Evolutionary conservation across 2,113 vertebrate species (phyloP), one percentile per base, ranked within the genome.

Genomic region (Engystomops pustulosus): DNA sequence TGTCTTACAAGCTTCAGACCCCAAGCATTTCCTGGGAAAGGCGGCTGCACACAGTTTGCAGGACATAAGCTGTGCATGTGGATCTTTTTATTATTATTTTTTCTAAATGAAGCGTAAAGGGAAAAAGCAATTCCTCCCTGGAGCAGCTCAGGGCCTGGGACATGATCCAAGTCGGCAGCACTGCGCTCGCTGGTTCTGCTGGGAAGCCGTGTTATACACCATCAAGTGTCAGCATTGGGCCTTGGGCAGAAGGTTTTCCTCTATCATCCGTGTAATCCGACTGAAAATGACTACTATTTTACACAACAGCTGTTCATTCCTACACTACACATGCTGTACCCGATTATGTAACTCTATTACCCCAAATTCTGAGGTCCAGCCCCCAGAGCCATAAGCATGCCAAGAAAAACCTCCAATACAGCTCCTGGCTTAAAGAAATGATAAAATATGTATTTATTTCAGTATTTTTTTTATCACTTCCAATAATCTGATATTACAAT

Each of bases 61-160:
- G 49, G 41, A 72, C 34, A 55, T 72, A 74, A 70, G 49, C 51
- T 18, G 38, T 58, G 49, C 80, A 81, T 71, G 80, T 55, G 80
- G 27, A 81, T 81, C 30, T 44, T 71, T 80, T 55, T 71, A 65
- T 67, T 81, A 71, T 71, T 81, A 81, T 81, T 69, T 69, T 81
- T 71, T 81, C n/a, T 17, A 82, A 72, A 72, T 82, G 80, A 82
- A 82, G 80, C 80, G 15, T 82, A 69, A 82, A 72, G 80, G 80
- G 36, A 82, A 71, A 81, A 74, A 58, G 49, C 68, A 17, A 45
- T 74, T n/a, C 36, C 80, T 45, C 80, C 49, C 47, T 55, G 34
- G 3, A 44, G 80, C 68, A 32, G 68, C 68, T 55, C 80, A 32
- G 51, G 10, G 23, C 51, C 68, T 32, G 49, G 68, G 80, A 53